Evolutionary conservation across 2,113 vertebrate genomes (phyloP).

Genomic region (Cyanoliseus patagonus): DNA sequence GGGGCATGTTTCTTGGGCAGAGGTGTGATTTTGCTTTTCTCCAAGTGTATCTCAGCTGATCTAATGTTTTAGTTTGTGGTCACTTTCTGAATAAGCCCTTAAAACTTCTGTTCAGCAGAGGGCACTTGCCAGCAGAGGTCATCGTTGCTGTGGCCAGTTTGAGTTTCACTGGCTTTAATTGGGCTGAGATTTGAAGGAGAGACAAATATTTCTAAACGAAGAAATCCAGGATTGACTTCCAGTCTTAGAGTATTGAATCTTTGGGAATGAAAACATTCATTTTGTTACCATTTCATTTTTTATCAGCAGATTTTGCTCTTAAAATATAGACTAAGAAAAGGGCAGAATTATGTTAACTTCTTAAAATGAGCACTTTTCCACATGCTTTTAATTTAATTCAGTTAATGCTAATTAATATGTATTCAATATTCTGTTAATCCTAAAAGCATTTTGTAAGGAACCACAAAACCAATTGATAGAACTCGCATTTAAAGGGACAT

Average conservation of each 20-base stretch:
- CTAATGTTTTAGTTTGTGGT: neutral
- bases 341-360: neutral
- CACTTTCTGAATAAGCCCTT: neutral
- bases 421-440: neutral
- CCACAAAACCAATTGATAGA: neutral
- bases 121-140: slow-evolving; percentile 58
- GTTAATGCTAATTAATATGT: neutral
- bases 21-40: neutral
- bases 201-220: neutral
- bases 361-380: neutral
- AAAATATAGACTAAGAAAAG: neutral
- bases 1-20: neutral
- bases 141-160: neutral
- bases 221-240: neutral
- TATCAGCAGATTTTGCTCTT: neutral
- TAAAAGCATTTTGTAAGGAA: neutral
- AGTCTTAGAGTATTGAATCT: neutral
- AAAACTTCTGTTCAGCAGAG: neutral
- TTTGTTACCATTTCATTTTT: neutral
- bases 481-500: neutral
- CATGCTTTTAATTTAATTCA: neutral
- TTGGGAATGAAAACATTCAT: neutral
- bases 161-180: neutral
- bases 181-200: neutral
- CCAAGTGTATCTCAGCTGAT: neutral